A percentile compares a stretch with the other conserved stretches of the same genome.
These are phyloP conservation scores for Xiphorhynchus erythropygius DNA, from an alignment of 2,797 vertebrate species.

Conservation along the genomic window DNA sequence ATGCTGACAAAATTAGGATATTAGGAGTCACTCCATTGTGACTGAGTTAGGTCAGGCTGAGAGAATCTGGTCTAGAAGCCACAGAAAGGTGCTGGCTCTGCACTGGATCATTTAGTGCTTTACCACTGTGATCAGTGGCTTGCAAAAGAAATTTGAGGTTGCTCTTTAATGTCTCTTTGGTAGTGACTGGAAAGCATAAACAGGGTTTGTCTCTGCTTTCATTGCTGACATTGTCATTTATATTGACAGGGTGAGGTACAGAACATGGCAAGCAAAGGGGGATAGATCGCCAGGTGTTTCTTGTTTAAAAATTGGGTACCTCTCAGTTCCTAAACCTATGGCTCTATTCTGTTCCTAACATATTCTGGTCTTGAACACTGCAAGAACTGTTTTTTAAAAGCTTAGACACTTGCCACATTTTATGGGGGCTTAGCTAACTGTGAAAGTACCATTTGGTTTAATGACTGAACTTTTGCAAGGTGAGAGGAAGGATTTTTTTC, in stretches of 20 bases:
- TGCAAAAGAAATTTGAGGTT: neutral
- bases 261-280: neutral
- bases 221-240: neutral
- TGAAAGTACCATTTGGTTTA: constrained; percentile 1
- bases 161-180: neutral
- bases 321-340: neutral
- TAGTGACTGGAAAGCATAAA: neutral
- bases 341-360: neutral
- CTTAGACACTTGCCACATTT: neutral
- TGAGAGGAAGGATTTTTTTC: constrained; percentile 3
- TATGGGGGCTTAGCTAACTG: neutral
- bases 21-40: neutral
- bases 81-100: neutral
- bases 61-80: neutral
- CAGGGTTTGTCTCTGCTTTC: neutral
- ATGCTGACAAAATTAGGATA: neutral
- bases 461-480: neutral
- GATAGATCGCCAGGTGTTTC: neutral
- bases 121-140: neutral
- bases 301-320: neutral
- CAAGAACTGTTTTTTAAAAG: neutral
- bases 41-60: neutral
- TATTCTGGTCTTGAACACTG: neutral
- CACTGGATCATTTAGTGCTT: neutral
- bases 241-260: neutral